A percentile compares a stretch with the other conserved stretches of the same genome.
These are phyloP conservation scores for Mythimna loreyi DNA, from an alignment of 2,888 invertebrate genomes.

Conservation along the genomic window DNA sequence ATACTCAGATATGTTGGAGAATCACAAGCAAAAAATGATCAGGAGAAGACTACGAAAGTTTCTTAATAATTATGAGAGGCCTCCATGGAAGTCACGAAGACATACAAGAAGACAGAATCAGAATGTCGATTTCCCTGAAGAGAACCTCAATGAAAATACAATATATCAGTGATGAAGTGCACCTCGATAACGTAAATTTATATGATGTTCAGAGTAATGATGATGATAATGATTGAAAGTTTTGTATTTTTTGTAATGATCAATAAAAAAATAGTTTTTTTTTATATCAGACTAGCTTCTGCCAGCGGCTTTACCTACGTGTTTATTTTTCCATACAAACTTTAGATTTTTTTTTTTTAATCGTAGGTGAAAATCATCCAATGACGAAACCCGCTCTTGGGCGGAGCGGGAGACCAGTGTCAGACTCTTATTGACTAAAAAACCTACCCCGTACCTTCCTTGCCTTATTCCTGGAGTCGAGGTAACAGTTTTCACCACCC, in stretches of 20 bases:
- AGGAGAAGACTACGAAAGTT: conserved; percentile 73
- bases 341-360: no score
- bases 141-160: conserved; percentile 8
- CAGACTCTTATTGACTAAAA: no score
- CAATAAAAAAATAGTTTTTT: conserved; percentile 5
- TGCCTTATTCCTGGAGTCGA: no score
- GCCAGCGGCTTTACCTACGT: no score
- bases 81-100: conserved; percentile 43
- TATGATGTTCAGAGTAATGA: no score
- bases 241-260: conserved; percentile 38
- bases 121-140: conserved; percentile 7
- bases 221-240: neutral
- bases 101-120: conserved; percentile 14
- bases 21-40: conserved; percentile 78
- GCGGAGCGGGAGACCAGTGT: no score
- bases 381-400: no score
- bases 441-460: no score
- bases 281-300: neutral
- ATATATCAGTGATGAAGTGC: conserved; percentile 1
- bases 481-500: no score
- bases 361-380: no score
- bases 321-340: no score
- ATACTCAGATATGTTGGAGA: conserved; percentile 81
- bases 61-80: conserved; percentile 67
- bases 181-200: neutral